Evolutionary conservation across 2,888 invertebrate genomes (phyloP).

Genomic region (Troglohyphantes excavatus): DNA sequence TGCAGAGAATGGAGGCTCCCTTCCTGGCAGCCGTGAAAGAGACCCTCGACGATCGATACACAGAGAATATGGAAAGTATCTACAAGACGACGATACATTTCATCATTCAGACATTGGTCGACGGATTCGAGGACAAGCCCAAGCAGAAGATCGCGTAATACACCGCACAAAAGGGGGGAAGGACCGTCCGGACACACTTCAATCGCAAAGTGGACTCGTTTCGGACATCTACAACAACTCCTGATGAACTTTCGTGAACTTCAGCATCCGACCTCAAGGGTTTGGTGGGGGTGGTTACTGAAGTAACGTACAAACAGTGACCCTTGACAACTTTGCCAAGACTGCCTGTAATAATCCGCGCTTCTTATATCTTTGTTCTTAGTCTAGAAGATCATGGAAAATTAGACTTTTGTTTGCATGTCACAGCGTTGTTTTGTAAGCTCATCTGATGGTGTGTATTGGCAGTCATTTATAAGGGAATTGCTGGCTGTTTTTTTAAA

Average conservation of each 20-base stretch:
- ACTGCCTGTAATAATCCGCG: background rate
- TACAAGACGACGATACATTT: constrained; percentile 94
- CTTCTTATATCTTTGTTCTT: background rate
- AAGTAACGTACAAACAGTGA: background rate
- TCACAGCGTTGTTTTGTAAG: too few species aligned
- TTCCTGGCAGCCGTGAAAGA: constrained; percentile 92
- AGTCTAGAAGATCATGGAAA: background rate
- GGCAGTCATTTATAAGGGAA: too few species aligned
- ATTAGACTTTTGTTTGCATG: too few species aligned
- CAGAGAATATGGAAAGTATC: constrained; percentile 93
- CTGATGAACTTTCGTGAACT: background rate
- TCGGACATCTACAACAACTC: background rate
- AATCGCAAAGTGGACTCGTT: too few species aligned
- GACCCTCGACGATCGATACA: constrained; percentile 93
- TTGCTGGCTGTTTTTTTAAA: too few species aligned
- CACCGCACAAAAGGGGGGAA: too few species aligned
- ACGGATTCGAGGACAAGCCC: constrained; percentile 87
- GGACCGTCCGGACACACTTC: too few species aligned
- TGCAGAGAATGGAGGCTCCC: constrained; percentile 93
- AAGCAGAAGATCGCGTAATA: constrained; percentile 68
- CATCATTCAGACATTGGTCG: constrained; percentile 91
- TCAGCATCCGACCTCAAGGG: background rate
- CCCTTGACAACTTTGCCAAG: background rate
- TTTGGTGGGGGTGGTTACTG: background rate
- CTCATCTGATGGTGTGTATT: too few species aligned